Evolutionary conservation across 1,140 invertebrate genomes (phyloP).

Genomic region (Ctenoplectra terminalis): DNA sequence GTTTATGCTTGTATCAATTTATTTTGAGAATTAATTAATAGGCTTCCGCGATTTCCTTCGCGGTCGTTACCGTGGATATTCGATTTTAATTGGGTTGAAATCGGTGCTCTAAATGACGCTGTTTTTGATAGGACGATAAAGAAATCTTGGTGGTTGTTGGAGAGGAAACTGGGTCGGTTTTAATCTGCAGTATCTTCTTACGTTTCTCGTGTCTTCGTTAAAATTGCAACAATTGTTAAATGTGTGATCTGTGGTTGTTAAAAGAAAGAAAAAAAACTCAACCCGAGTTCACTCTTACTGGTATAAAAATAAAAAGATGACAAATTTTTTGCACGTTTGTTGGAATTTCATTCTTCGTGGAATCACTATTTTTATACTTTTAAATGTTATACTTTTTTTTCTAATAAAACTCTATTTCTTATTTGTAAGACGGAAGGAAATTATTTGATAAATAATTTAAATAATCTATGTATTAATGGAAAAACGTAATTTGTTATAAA

Average conservation of each 20-base stretch:
- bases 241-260: too few relatives aligned
- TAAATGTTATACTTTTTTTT: too few relatives aligned
- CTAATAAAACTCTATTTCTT: too few relatives aligned
- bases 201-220: background rate
- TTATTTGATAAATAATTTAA: too few relatives aligned
- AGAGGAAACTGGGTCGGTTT: background rate
- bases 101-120: background rate
- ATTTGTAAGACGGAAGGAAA: too few relatives aligned
- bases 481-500: too few relatives aligned
- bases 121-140: background rate
- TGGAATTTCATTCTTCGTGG: background rate
- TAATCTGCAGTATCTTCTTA: background rate
- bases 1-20: slow-evolving; percentile 49
- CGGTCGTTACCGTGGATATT: background rate
- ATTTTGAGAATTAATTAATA: slow-evolving; percentile 51
- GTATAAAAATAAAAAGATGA: background rate
- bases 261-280: too few relatives aligned
- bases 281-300: too few relatives aligned
- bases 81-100: slow-evolving; percentile 19
- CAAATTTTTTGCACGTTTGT: background rate
- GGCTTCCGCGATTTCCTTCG: slow-evolving; percentile 31
- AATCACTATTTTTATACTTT: too few relatives aligned
- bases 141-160: background rate
- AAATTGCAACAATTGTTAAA: background rate
- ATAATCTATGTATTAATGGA: too few relatives aligned